phyloP scores from a whole-genome alignment of 1,140 invertebrate species.

The Caenorhabditis brenneri region DNA sequence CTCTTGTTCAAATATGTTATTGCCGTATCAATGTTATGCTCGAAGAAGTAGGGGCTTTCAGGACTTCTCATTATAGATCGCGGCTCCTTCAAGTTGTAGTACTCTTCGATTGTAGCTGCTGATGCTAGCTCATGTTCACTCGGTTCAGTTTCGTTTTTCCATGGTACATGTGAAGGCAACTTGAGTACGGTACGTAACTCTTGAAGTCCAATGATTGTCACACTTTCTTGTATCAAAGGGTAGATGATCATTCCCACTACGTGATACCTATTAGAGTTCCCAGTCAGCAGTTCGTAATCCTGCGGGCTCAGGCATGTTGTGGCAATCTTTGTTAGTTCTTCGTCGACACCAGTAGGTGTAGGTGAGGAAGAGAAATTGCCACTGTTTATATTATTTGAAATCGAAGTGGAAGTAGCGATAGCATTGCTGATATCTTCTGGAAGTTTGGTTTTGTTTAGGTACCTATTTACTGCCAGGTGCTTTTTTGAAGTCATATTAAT shows the following conservation, averaged over 20 bases:
- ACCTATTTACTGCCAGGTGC: too few species aligned
- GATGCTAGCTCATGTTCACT: constrained; percentile 19
- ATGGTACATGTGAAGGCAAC: not conserved
- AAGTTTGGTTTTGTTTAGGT: not conserved
- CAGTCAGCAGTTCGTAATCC: constrained; percentile 28
- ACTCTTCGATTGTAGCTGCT: constrained; percentile 23
- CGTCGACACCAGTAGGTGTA: not conserved
- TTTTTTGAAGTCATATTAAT: too few species aligned
- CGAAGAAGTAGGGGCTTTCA: not conserved
- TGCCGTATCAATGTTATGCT: constrained; percentile 23
- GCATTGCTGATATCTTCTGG: constrained; percentile 1
- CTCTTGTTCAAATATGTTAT: constrained; percentile 26
- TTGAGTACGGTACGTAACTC: constrained; percentile 17
- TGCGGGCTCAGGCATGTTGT: not conserved
- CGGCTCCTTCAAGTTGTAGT: constrained; percentile 31
- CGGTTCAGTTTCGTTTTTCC: constrained; percentile 12
- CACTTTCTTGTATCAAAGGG: not conserved
- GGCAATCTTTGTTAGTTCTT: not conserved
- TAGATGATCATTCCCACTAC: not conserved
- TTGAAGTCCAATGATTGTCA: not conserved
- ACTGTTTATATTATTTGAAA: not conserved
- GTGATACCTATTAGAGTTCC: not conserved
- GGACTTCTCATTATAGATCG: constrained; percentile 24
- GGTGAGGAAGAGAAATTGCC: not conserved
- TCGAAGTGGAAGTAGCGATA: not conserved